These are phyloP conservation scores for Spongilla lacustris DNA, from an alignment of 37 sponge, comb jelly and placozoan genomes.

Conservation along the genomic window DNA sequence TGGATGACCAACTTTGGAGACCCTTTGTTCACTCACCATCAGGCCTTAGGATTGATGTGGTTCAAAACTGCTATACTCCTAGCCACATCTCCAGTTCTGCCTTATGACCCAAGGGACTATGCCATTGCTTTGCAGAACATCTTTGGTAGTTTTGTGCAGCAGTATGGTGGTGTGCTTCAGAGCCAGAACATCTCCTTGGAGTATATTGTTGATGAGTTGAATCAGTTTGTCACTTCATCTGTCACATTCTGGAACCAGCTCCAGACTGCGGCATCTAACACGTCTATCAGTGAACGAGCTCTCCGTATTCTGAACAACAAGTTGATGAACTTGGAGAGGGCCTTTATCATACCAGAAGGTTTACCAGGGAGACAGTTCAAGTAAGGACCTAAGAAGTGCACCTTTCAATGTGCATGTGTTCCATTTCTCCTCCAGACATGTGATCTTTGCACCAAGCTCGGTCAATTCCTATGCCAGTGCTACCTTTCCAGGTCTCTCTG, in stretches of 20 bases:
- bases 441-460: slow-evolving; percentile 86
- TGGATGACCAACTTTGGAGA: slow-evolving; percentile 60
- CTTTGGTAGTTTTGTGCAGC: slow-evolving; percentile 9
- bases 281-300: too few relatives aligned
- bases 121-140: slow-evolving; percentile 16
- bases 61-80: slow-evolving; percentile 38
- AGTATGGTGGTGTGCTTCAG: slow-evolving; percentile 14
- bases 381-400: slow-evolving; percentile 3
- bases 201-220: too few relatives aligned
- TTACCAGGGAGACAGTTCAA: slow-evolving; percentile 85
- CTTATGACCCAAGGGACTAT: slow-evolving; percentile 53
- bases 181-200: slow-evolving; percentile 23
- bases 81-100: slow-evolving; percentile 59
- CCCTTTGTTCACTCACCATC: slow-evolving; percentile 53
- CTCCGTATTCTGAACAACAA: slow-evolving; percentile 83
- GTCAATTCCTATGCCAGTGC: slow-evolving; percentile 78
- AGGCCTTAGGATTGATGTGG: slow-evolving; percentile 65
- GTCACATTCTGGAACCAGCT: too few relatives aligned
- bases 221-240: too few relatives aligned
- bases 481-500: slow-evolving; percentile 83
- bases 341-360: slow-evolving; percentile 85
- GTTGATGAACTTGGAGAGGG: slow-evolving; percentile 83
- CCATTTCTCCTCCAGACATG: slow-evolving; percentile 69
- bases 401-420: too few relatives aligned
- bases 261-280: too few relatives aligned